These are phyloP conservation scores for Sternarchorhynchus goeldii DNA, from an alignment of 2,797 vertebrate genomes.

Conservation along the genomic window DNA sequence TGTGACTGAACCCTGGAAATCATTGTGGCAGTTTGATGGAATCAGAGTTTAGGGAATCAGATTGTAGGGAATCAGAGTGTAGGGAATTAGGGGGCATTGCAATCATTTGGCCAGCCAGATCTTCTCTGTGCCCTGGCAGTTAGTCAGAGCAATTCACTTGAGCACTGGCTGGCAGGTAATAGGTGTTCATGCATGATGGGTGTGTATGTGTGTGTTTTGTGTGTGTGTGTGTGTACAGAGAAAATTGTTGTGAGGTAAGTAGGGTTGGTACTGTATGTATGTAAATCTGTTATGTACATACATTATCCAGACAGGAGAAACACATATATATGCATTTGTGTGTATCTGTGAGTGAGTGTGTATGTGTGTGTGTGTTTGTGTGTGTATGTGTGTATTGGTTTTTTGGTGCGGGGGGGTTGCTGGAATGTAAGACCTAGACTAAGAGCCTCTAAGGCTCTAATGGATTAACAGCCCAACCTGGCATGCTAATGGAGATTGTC, in stretches of 20 bases:
- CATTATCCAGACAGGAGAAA: no score
- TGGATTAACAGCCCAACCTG: slow-evolving; percentile 88
- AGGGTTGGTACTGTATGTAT: slow-evolving; percentile 35
- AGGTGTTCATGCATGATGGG: slow-evolving; percentile 5
- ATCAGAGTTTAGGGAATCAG: not conserved
- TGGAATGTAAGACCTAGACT: slow-evolving; percentile 82
- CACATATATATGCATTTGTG: not conserved
- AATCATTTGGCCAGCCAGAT: not conserved
- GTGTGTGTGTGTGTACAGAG: slow-evolving; percentile 14
- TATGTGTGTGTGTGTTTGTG: slow-evolving; percentile 14
- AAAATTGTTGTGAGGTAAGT: slow-evolving; percentile 26
- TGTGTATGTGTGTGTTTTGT: not conserved
- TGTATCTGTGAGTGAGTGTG: no score
- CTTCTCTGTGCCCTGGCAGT: not conserved
- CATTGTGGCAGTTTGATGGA: not conserved
- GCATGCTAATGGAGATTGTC: slow-evolving; percentile 91
- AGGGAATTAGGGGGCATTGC: not conserved
- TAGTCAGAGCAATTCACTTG: slow-evolving; percentile 14
- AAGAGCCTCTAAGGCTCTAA: slow-evolving; percentile 83
- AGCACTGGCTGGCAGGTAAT: slow-evolving; percentile 21
- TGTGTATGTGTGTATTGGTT: slow-evolving; percentile 36
- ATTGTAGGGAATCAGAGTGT: not conserved
- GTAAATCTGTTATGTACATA: slow-evolving; percentile 31
- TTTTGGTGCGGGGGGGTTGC: slow-evolving; percentile 27
- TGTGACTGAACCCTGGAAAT: not conserved